Evolutionary conservation across 2,888 invertebrate genomes (phyloP), one percentile per base, ranked within the genome.

Genomic region (Pammene aurita): DNA sequence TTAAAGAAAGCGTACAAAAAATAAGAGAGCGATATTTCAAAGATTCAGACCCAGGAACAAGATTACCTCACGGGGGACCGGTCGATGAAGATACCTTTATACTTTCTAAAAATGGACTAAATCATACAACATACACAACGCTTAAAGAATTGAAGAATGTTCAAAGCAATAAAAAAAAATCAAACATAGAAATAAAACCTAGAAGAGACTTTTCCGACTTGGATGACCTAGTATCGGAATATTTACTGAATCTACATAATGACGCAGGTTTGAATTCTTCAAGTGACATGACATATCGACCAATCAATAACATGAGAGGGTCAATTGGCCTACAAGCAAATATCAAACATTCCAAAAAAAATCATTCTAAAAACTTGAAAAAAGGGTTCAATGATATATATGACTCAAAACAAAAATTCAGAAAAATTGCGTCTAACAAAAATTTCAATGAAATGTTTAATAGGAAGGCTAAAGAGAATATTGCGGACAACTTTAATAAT

Each of bases 161-260:
- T n/a, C 11, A 26, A 26, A 26, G 4, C 0, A 18, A 16, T 57
- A 26, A 7, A n/a, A 44, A n/a, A 41, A 58, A 4, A 26, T 11
- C 26, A 0, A 44, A 41, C 42, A 11, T 58, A n/a, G 7, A 44
- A 11, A 44, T 58, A 44, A 58, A 58, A 58, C 9, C 18, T 13
- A 13, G 57, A 44, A 58, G 26, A 44, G 57, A 44, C 42, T 58
- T 44, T 58, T 58, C 57, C 2, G 26, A 58, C 10, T 44, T 44
- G 16, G 57, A 58, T 13, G 13, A 58, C 7, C n/a, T 58, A n/a
- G 9, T 58, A 13, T 42, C 57, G 6, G 57, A 58, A 26, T 58
- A 58, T 58, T 26, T 44, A 4, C n/a, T 44, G 18, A 42, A 58
- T 7, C 16, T 42, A n/a, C 6, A 58, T 13, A 7, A 44, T 26